Evolutionary conservation across 2,113 vertebrate genomes (phyloP), one percentile per base, ranked within the genome.

Genomic region (Cairina moschata): DNA sequence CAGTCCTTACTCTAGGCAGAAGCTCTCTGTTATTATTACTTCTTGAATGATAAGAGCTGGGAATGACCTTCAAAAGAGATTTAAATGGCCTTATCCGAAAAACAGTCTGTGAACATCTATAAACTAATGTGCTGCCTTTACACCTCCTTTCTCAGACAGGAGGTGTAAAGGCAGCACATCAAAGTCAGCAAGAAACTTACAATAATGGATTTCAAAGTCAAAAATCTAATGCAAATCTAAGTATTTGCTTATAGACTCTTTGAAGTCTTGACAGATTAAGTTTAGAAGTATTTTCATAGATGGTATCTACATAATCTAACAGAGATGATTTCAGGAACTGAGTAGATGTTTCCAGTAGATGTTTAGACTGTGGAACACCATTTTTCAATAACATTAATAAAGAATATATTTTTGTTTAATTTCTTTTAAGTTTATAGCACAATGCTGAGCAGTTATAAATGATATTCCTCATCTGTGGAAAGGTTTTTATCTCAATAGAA

Each of bases 191-290:
- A 97, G 94, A 79, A 98, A 98, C 97, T 97, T 92, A 93, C 96
- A 91, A 96, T 98, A 98, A 98, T 98, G 97, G 98, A 97, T 98
- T 98, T 98, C 98, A 98, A 98, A 98, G 98, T 98, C 97, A 98
- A 97, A 97, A 97, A 98, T 98, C 98, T 97, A 98, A 98, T 98
- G 98, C 98, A 98, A 98, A 98, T 98, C 98, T 97, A 97, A 98
- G 98, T 97, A 97, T 98, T 98, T 98, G 97, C 98, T 98, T 98
- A 98, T 93, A 94, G 95, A 83, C 95, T 96, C 97, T 97, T 97
- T 92, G 94, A 96, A 97, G 97, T 97, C 97, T 96, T 94, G 56
- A 95, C 97, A 98, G 98, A 98, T 98, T 98, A 97, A 91, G 97
- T 98, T 98, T 97, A 96, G 97, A 97, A 96, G 97, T 97, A 97